Conservation (phyloP, 2,113 vertebrate genomes). For the Taurulus bubalis region DNA sequence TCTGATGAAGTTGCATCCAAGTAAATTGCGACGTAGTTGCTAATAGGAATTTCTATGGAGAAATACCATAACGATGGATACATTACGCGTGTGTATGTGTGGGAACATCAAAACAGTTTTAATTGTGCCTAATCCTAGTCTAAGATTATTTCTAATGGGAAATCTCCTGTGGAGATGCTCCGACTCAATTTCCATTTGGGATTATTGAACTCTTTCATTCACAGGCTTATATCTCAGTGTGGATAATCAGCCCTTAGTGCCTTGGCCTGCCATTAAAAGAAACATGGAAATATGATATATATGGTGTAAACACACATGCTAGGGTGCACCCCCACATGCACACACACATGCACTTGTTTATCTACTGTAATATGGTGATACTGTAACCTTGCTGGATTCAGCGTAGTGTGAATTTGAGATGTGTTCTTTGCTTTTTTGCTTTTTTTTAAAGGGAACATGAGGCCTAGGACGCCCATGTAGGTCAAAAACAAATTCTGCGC, state of each 20-base stretch:
- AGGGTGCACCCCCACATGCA: constrained; percentile 13
- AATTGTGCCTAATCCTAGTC: constrained; percentile 70
- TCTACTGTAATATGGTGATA: constrained; percentile 56
- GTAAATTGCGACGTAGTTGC: constrained; percentile 1
- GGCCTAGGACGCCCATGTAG: constrained; percentile 77
- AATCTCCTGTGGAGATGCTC: constrained; percentile 61
- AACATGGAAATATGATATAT: constrained; percentile 46
- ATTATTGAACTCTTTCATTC: constrained; percentile 71
- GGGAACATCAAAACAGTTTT: constrained; percentile 68
- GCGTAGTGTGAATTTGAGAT: constrained; percentile 56
- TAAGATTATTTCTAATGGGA: constrained; percentile 72
- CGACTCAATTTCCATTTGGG: constrained; percentile 64
- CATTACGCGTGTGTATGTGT: constrained; percentile 17
- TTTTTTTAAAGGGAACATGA: constrained; percentile 60
- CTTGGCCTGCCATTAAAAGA: constrained; percentile 53
- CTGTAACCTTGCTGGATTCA: constrained; percentile 58
- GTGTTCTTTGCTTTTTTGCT: constrained; percentile 48
- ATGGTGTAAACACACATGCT: constrained; percentile 33
- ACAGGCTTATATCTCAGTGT: constrained; percentile 59
- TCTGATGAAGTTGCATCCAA: not conserved
- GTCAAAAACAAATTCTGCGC: constrained; percentile 78
- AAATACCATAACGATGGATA: constrained; percentile 12
- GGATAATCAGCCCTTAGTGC: constrained; percentile 62
- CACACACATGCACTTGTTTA: constrained; percentile 35
- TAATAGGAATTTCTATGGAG: not conserved